Evolutionary conservation across 2,113 vertebrate genomes (phyloP), one percentile per base, ranked within the genome.

Genomic region (Ornithorhynchus anatinus): DNA sequence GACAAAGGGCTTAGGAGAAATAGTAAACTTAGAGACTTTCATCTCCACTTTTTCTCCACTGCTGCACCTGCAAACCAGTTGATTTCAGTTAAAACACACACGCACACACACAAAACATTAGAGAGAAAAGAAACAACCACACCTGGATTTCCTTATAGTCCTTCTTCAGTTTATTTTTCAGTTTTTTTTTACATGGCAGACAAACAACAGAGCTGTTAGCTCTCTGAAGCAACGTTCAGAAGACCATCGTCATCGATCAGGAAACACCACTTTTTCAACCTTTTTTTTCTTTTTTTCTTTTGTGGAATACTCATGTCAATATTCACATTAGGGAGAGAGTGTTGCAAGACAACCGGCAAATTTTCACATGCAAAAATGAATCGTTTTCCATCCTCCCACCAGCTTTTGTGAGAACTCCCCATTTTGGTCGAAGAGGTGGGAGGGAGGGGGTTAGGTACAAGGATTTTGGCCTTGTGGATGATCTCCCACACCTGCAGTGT

Each of bases 121-220:
- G n/a, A n/a, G n/a, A n/a, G n/a, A n/a, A n/a, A n/a, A n/a, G n/a
- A n/a, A n/a, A n/a, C 59, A 39, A 8, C 4, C 59, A 37, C 62
- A 71, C n/a, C 0, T 43, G 3, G n/a, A 1, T 15, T 29, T 62
- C 23, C 36, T 64, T 16, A 27, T 38, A 63, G 59, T 37, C 17
- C 32, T 25, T 50, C 51, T 25, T 40, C n/a, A 54, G n/a, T n/a
- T n/a, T n/a, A n/a, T 74, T 39, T 12, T 71, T 84, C 72, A 38
- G 29, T 78, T 83, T 63, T 43, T 68, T 75, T 69, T 88, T 86
- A 86, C 83, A 77, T 4, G 78, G 87, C 72, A 12, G 84, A 69
- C 17, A 80, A 80, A 77, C 53, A 71, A 61, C 77, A 16, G 59
- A 81, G 50, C 82, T 85, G 51, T 63, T 66, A 31, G 33, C 23